These are phyloP conservation scores for Prinia subflava DNA, from an alignment of 2,113 vertebrate genomes.

Conservation along the genomic window DNA sequence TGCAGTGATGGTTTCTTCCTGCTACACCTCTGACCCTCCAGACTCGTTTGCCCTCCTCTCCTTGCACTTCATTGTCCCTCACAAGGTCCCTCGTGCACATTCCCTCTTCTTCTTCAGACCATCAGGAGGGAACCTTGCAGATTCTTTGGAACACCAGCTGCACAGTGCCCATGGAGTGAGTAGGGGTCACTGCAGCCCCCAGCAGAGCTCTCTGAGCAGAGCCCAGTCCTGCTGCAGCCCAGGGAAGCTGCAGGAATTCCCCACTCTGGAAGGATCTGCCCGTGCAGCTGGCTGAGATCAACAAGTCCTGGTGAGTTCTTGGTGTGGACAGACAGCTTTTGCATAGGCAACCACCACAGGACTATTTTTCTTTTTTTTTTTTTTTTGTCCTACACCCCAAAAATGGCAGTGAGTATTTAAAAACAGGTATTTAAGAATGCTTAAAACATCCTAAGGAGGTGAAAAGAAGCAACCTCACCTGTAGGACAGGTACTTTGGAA, in stretches of 20 bases:
- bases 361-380: not conserved
- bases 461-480: not conserved
- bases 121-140: not conserved
- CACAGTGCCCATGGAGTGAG: too few relatives aligned
- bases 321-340: not conserved
- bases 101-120: not conserved
- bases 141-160: not conserved
- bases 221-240: not conserved
- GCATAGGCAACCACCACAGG: not conserved
- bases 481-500: not conserved
- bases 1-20: accelerated
- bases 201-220: not conserved
- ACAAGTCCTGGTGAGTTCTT: not conserved
- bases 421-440: not conserved
- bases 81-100: not conserved
- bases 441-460: not conserved
- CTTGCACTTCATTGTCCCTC: not conserved
- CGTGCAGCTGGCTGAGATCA: accelerated
- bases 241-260: not conserved
- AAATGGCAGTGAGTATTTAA: not conserved
- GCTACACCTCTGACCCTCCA: not conserved
- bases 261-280: not conserved
- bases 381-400: not conserved
- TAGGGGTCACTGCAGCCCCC: accelerated
- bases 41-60: not conserved